A percentile compares a stretch with the other conserved stretches of the same genome.
phyloP scores from a whole-genome alignment of 1,140 invertebrate genomes.

The Pogonomyrmex californicus region DNA sequence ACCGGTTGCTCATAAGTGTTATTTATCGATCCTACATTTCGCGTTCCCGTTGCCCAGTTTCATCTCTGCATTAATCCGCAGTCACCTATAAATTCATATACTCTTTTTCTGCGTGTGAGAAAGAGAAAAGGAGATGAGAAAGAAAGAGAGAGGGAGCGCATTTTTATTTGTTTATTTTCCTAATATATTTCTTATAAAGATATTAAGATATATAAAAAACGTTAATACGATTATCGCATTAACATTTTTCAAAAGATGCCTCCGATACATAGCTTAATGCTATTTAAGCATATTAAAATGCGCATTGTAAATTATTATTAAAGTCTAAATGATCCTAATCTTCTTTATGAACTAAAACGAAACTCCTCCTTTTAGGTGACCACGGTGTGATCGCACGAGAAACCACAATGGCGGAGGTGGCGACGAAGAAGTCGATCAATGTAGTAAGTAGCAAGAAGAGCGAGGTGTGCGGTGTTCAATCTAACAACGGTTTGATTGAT shows the following conservation, averaged over 20 bases:
- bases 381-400: slow-evolving; percentile 61
- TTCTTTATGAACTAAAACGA: not conserved
- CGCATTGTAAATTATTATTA: not conserved
- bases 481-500: slow-evolving; percentile 86
- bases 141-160: not conserved
- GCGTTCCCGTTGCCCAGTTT: slow-evolving; percentile 61
- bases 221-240: not conserved
- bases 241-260: not conserved
- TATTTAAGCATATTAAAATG: not conserved
- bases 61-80: slow-evolving; percentile 25
- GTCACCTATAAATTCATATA: slow-evolving; percentile 7
- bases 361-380: slow-evolving; percentile 57
- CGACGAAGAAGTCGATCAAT: slow-evolving; percentile 85
- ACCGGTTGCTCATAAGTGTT: slow-evolving; percentile 40
- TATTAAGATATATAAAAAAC: not conserved
- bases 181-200: not conserved
- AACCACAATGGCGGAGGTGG: slow-evolving; percentile 84
- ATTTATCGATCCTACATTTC: slow-evolving; percentile 56
- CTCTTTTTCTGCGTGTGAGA: not conserved
- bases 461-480: slow-evolving; percentile 85
- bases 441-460: slow-evolving; percentile 86
- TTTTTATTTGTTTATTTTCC: not conserved
- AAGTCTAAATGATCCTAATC: not conserved
- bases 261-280: not conserved
- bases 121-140: not conserved